Percentiles rank a stretch among this genome's conserved stretches.
Conservation (phyloP, 2,888 invertebrate genomes). For the Sisyra nigra region DNA sequence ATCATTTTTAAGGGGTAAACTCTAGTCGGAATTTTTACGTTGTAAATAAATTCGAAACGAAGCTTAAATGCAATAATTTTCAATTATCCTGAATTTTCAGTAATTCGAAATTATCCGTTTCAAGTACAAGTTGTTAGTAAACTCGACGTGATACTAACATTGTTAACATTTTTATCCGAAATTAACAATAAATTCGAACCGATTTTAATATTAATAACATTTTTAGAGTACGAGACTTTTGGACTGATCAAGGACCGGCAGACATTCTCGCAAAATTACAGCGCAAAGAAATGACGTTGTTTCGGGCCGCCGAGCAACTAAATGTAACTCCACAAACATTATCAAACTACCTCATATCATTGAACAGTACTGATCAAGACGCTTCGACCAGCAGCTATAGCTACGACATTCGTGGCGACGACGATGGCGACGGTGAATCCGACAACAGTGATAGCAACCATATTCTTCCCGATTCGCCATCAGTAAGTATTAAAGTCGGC, state of each 20-base stretch:
- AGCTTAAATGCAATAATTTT: no score
- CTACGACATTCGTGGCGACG: conserved; percentile 17
- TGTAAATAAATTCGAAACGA: no score
- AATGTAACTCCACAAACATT: conserved; percentile 61
- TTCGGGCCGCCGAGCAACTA: conserved; percentile 55
- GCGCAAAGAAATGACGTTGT: conserved; percentile 53
- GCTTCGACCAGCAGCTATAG: conserved; percentile 17
- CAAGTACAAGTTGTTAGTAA: no score
- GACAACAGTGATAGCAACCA: conserved; percentile 19
- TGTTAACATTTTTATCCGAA: no score
- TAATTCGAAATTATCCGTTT: no score
- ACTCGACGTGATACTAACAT: no score
- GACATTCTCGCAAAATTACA: conserved; percentile 55
- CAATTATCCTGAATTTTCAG: no score
- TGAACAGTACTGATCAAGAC: conserved; percentile 29
- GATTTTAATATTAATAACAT: no score
- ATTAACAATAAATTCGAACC: no score
- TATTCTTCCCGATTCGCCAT: conserved; percentile 20
- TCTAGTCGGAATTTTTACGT: no score
- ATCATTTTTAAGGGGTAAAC: no score
- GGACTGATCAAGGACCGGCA: conserved; percentile 62
- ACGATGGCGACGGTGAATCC: conserved; percentile 27
- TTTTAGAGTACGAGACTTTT: conserved; percentile 50
- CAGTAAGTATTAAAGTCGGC: conserved; percentile 20
- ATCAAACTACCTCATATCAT: conserved; percentile 48